phyloP scores from a whole-genome alignment of 2,888 invertebrate species.

The Drosophila putrida region DNA sequence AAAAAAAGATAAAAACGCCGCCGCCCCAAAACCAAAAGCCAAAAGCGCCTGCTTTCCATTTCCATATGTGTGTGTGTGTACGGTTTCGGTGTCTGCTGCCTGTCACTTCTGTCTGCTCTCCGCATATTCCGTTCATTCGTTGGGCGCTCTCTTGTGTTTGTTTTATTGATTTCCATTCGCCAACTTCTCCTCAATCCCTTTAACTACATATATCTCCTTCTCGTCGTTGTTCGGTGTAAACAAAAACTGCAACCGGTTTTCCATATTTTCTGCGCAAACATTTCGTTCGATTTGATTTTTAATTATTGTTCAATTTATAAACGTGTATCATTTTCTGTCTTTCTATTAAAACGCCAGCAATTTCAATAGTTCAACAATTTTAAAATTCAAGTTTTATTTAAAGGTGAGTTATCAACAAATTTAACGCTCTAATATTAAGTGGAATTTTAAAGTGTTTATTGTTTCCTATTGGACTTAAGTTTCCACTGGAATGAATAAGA shows the following conservation, averaged over 20 bases:
- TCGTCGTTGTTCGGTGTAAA: slow-evolving; percentile 38
- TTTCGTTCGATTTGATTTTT: slow-evolving; percentile 29
- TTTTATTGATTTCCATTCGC: slow-evolving; percentile 69
- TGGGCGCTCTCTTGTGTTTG: slow-evolving; percentile 55
- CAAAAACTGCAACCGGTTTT: slow-evolving; percentile 70
- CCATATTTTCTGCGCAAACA: slow-evolving; percentile 37
- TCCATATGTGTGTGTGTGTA: slow-evolving; percentile 49
- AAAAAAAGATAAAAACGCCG: slow-evolving; percentile 19
- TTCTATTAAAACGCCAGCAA: slow-evolving; percentile 26
- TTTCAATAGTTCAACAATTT: slow-evolving; percentile 27
- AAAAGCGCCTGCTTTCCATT: slow-evolving; percentile 54
- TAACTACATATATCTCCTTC: slow-evolving; percentile 28
- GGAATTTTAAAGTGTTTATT: not conserved
- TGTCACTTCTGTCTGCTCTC: slow-evolving; percentile 42
- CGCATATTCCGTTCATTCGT: slow-evolving; percentile 15
- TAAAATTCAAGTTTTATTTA: slow-evolving; percentile 27
- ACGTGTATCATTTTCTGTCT: slow-evolving; percentile 23
- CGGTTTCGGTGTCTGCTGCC: slow-evolving; percentile 37
- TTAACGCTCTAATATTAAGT: not conserved
- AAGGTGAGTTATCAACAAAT: slow-evolving; percentile 37
- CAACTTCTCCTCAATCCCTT: slow-evolving; percentile 22
- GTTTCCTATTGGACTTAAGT: not conserved
- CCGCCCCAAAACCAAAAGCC: slow-evolving; percentile 39
- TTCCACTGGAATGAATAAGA: not conserved
- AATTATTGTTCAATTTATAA: slow-evolving; percentile 23